Evolutionary conservation across 2,797 vertebrate genomes (phyloP).

Genomic region (Amblyopsis hoosieri): DNA sequence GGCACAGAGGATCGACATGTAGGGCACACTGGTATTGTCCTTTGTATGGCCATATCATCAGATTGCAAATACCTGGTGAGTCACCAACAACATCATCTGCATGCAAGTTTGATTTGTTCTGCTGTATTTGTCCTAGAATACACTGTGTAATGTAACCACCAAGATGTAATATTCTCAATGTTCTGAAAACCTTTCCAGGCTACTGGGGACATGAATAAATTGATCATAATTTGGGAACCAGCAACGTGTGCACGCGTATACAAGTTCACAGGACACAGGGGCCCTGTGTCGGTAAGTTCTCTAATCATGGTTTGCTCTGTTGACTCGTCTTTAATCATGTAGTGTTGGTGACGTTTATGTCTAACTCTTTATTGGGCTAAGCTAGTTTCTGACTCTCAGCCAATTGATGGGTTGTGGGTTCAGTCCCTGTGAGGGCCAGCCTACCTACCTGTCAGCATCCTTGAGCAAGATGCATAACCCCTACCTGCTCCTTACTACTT

Average conservation of each 20-base stretch:
- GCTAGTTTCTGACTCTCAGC: too few relatives aligned
- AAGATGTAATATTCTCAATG: not conserved
- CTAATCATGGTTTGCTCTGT: not conserved
- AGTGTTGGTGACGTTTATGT: too few relatives aligned
- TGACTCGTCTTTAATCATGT: not conserved
- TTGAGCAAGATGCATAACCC: too few relatives aligned
- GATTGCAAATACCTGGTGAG: constrained; percentile 94
- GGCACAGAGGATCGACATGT: constrained; percentile 80
- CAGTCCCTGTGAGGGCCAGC: too few relatives aligned
- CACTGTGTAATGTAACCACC: not conserved
- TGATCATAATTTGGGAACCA: constrained; percentile 95
- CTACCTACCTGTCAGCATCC: too few relatives aligned
- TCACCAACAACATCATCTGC: not conserved
- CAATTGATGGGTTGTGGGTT: too few relatives aligned
- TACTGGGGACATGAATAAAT: constrained; percentile 90
- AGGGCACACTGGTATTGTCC: constrained; percentile 85
- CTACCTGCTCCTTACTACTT: too few relatives aligned
- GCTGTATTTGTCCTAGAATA: too few relatives aligned
- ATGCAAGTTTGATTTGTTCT: too few relatives aligned
- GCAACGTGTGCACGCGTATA: constrained; percentile 86
- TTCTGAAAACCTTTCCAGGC: constrained; percentile 73
- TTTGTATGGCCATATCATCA: constrained; percentile 92
- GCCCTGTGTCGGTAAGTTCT: constrained; percentile 86
- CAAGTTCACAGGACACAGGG: constrained; percentile 91
- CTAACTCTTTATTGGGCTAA: not conserved